These are phyloP conservation scores for Alouatta palliata DNA, from an alignment of 2,113 vertebrate species.

Conservation along the genomic window DNA sequence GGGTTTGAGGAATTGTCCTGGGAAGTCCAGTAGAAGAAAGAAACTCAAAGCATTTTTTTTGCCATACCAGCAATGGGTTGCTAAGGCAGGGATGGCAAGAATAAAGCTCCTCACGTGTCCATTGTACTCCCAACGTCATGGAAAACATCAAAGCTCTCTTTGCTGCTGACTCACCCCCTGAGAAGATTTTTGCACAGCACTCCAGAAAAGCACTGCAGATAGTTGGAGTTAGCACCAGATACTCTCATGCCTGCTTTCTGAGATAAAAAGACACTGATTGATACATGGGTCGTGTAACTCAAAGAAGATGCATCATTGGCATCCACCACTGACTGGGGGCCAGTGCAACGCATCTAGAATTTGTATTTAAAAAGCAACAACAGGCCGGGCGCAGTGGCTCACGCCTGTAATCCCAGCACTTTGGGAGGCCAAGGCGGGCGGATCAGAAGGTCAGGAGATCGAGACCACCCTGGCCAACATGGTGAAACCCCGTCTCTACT, in stretches of 20 bases:
- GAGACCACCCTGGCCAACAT: too few relatives aligned
- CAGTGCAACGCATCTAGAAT: neutral
- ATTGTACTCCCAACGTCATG: neutral
- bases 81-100: neutral
- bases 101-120: neutral
- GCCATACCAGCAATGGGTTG: neutral
- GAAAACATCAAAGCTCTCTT: neutral
- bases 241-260: neutral
- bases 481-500: too few relatives aligned
- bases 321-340: too few relatives aligned
- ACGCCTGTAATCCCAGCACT: too few relatives aligned
- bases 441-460: too few relatives aligned
- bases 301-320: neutral
- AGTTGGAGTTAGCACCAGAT: neutral
- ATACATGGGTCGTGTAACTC: neutral
- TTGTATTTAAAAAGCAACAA: slow-evolving; percentile 22
- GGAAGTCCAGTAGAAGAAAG: neutral
- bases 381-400: too few relatives aligned
- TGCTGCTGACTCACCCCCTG: neutral
- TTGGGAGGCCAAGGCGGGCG: too few relatives aligned
- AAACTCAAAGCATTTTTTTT: neutral
- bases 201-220: neutral
- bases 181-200: neutral
- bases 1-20: neutral
- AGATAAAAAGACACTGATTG: neutral